phyloP scores from a whole-genome alignment of 2,797 vertebrate species.

The Glyptemys insculpta region DNA sequence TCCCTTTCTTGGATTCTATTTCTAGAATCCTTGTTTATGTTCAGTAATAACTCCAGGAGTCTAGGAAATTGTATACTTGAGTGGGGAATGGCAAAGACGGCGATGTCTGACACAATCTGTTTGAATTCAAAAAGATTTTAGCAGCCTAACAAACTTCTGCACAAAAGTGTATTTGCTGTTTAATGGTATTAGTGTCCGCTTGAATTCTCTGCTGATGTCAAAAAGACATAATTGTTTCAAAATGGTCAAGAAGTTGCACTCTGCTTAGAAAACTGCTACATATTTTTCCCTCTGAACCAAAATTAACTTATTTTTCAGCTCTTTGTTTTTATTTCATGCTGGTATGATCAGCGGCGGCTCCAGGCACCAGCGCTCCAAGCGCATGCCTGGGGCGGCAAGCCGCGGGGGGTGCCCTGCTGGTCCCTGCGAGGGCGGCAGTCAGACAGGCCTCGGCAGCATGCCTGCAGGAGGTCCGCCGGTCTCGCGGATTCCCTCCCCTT shows the following conservation, averaged over 20 bases:
- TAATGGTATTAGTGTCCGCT: slow-evolving; percentile 15
- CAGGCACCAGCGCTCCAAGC: too few species aligned
- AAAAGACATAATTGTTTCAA: slow-evolving; percentile 36
- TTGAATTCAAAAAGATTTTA: neutral
- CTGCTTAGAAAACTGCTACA: neutral
- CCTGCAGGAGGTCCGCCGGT: too few species aligned
- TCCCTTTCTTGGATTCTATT: neutral
- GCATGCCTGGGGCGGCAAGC: too few species aligned
- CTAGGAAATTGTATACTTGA: neutral
- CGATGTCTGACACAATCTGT: neutral
- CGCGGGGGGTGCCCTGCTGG: too few species aligned
- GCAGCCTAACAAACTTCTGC: neutral
- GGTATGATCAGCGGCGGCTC: neutral
- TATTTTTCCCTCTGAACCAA: slow-evolving; percentile 7
- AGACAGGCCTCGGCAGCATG: too few species aligned
- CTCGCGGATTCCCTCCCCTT: too few species aligned
- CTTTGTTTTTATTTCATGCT: neutral
- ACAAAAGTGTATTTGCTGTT: neutral
- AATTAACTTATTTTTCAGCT: neutral
- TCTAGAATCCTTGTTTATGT: neutral
- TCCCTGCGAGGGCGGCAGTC: too few species aligned
- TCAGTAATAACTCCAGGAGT: neutral
- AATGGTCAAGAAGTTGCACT: slow-evolving; percentile 3
- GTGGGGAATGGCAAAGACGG: neutral
- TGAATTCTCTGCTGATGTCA: neutral